Evolutionary conservation across 37 sponge, comb jelly and placozoan genomes (phyloP), one percentile per base, ranked within the genome.

Genomic region (Ianthella basta): DNA sequence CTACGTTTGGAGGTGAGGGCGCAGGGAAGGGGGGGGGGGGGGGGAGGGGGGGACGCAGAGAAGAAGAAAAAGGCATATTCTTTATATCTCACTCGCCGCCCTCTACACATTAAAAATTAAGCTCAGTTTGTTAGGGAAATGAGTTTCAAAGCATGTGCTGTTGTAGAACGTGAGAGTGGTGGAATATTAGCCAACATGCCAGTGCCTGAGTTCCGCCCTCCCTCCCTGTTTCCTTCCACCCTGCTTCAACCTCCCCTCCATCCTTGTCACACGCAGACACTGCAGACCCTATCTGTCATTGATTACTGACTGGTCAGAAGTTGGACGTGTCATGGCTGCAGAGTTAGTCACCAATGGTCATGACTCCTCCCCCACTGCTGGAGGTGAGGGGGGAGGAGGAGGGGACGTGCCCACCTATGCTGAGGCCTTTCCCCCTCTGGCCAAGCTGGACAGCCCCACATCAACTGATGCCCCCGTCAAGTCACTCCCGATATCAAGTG

Each of bases 351-450:
- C 24, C 38, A 75, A 75, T 50, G 78, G 78, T 25, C 32, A 23
- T 19, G 53, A 75, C 25, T 24, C 44, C 21, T 24, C 32, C 25
- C 50, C 50, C 50, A 44, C 50, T 44, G 74, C 33, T 21, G 68
- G 56, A 16, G 67, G 25, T 27, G 74, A 69, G 4, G 44, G 30
- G 35, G 75, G 12, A 20, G 53, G 19, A 2, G 82, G 41, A 10
- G 70, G 53, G 3, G 15, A 35, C 36, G 82, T 56, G 30, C 92
- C 89, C 1, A 94, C 95, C 19, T 94, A 94, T 44, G 91, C 85
- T n/a, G 95, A 94, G 84, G 95, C 95, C 40, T 94, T 94, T 82
- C 95, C 95, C 33, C 95, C 95, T n/a, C 91, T 94, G 19, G 27
- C 37, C 2, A 34, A 18, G 18, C 69, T 34, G 25, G 56, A 39